Evolutionary conservation across 2,888 invertebrate species (phyloP), one percentile per base, ranked within the genome.

Genomic region (Chromoteleia sp.): DNA sequence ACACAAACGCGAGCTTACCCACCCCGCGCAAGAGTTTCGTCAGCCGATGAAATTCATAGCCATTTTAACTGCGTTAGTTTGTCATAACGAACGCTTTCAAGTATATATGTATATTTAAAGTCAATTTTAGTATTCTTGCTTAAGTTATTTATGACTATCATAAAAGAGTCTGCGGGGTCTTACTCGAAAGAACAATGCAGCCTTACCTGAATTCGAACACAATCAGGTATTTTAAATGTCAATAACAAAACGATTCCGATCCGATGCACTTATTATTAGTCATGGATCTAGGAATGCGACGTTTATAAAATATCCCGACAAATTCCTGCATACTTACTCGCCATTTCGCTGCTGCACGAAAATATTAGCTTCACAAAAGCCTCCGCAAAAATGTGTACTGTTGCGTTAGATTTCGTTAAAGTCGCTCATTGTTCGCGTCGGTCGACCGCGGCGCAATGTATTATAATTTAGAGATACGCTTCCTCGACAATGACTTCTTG

Each of bases 91-190:
- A 65, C 59, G 70, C 70, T 74, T 56, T 48, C 33, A 65, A 63
- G 59, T 45, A 59, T 48, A 67, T 77, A 81, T 70, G 56, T 78
- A 68, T 78, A 78, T 78, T 77, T 78, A 74, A 78, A 82, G 82
- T 78, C 77, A 77, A 74, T 77, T 82, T 78, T 82, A 82, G 67
- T 81, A 76, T 80, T 76, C 67, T 73, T 56, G 67, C 71, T 73
- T 82, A 82, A 82, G 78, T 82, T 82, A 78, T 78, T 82, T 82
- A 82, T 78, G 70, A 75, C 71, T 52, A 61, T 67, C 73, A 30
- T 81, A 76, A 67, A 75, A 65, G 52, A 58, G 43, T 71, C 67
- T 33, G 67, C 52, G 54, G 43, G 39, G 30, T 56, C 68, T 63
- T 61, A 25, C 45, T 15, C n/a, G 50, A 17, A 63, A 63, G 48